Evolutionary conservation across 2,113 vertebrate species (phyloP).

Genomic region (Argyrosomus japonicus): DNA sequence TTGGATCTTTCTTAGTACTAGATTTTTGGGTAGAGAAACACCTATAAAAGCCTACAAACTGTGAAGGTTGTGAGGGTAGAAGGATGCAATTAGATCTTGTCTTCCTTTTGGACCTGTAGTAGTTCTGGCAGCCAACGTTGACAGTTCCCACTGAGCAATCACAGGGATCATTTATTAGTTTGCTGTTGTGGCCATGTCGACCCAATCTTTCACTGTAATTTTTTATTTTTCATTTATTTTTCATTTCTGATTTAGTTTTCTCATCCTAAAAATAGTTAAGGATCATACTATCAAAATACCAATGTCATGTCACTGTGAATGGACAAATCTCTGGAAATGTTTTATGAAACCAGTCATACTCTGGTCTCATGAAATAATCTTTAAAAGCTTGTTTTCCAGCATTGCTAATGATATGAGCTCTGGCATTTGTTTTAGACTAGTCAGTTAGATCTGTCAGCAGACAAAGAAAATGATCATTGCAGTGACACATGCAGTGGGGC

Average conservation of each 20-base stretch:
- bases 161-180: not conserved
- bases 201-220: not conserved
- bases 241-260: not conserved
- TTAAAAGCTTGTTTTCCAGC: not conserved
- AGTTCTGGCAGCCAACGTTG: not conserved
- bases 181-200: not conserved
- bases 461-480: not conserved
- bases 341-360: not conserved
- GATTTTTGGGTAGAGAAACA: not conserved
- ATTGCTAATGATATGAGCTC: not conserved
- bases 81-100: not conserved
- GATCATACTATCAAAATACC: not conserved
- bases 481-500: not conserved
- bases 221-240: too few species aligned
- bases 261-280: not conserved
- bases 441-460: not conserved
- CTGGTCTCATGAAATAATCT: too few species aligned
- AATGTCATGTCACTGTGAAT: not conserved
- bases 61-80: not conserved
- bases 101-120: not conserved
- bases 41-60: not conserved
- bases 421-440: not conserved
- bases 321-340: not conserved
- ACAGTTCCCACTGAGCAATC: not conserved
- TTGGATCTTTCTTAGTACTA: not conserved